A percentile compares a stretch with the other conserved stretches of the same genome.
These are phyloP conservation scores for Rotaria sp. DNA, from an alignment of 2,888 invertebrate genomes.

Conservation along the genomic window DNA sequence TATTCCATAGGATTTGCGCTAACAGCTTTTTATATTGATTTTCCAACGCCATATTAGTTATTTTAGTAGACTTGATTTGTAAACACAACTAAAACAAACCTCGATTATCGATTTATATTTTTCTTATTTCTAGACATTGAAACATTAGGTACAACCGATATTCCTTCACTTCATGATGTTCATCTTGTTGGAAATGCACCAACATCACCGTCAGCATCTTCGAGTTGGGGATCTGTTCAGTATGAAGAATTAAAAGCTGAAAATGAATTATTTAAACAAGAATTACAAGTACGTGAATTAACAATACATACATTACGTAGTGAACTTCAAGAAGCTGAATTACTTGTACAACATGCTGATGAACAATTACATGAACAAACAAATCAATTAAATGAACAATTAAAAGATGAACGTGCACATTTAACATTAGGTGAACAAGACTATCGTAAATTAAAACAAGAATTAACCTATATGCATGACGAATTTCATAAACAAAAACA, in stretches of 20 bases:
- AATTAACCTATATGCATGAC: conserved; percentile 60
- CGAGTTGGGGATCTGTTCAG: conserved; percentile 39
- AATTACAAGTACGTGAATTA: conserved; percentile 59
- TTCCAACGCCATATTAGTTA: no score
- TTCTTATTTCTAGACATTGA: background rate
- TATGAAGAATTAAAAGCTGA: conserved; percentile 62
- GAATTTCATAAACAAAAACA: conserved; percentile 59
- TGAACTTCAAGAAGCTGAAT: conserved; percentile 59
- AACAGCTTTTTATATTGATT: no score
- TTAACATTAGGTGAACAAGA: conserved; percentile 57
- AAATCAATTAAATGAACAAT: conserved; percentile 53
- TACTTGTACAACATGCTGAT: conserved; percentile 57
- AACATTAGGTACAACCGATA: background rate
- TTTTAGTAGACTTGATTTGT: no score
- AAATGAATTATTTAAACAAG: conserved; percentile 61
- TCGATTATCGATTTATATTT: background rate
- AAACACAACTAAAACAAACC: no score
- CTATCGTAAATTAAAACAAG: conserved; percentile 57
- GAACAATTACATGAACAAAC: conserved; percentile 55
- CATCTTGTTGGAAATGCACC: conserved; percentile 13
- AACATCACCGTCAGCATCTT: conserved; percentile 45
- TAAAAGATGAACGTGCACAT: conserved; percentile 54
- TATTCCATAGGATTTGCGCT: no score
- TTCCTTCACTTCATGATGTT: background rate
- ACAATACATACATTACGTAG: conserved; percentile 56